Evolutionary conservation across 2,888 invertebrate species (phyloP), one percentile per base, ranked within the genome.

Genomic region (Osmoderma eremita): DNA sequence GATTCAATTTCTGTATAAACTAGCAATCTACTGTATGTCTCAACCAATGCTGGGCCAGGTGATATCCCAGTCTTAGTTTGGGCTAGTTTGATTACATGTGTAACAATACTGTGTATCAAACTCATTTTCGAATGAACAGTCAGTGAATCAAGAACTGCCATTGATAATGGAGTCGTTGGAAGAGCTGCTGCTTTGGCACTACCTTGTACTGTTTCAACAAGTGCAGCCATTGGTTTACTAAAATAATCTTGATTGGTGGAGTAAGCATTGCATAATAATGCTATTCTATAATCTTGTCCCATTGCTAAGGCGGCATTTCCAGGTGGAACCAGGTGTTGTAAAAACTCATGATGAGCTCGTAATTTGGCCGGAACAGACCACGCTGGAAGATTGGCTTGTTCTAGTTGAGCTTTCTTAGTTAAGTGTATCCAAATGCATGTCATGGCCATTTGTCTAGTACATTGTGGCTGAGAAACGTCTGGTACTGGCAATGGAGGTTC

Each of bases 1-100:
- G 96, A 95, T 81, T 98, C 98, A 63, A 97, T 97, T 85, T 98
- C 98, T 6, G 95, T 96, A 78, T 98, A 98, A 0, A 97, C 96
- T 61, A 98, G 83, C 13, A 98, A 84, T 58, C 97, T 86, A 67
- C 95, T 94, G 83, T 97, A 98, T 0, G 97, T 98, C 83, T 98
- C 97, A 0, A 98, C 93, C 0, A 97, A 83, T 0, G 97, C 97
- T 0, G 97, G 97, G 0, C 96, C 92, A 78, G 94, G 86, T 0
- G 94, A 91, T 78, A 93, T 88, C 63, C 90, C 91, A 0, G 91
- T 90, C 79, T 95, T 96, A 36, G 91, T 90, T 78, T 95, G 94
- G 0, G 96, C 94, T 74, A 94, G 85, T 78, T 96, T 95, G 39
- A 95, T 93, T 51, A 97, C 94, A 78, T 96, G 93, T 0, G 94